Evolutionary conservation across 2,113 vertebrate genomes (phyloP), one percentile per base, ranked within the genome.

Genomic region (Gymnocephalus cernua): DNA sequence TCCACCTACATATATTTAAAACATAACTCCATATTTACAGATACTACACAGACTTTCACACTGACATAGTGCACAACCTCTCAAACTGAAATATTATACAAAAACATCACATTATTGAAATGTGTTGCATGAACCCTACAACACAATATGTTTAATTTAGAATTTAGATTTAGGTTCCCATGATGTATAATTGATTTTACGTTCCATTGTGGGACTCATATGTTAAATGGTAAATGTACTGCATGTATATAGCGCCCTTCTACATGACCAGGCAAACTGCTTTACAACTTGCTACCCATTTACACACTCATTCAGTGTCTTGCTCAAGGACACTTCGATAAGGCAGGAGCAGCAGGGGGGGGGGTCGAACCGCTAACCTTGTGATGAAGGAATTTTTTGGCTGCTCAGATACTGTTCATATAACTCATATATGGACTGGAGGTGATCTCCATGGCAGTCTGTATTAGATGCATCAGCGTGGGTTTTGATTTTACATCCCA

Each of bases 341-440:
- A 11, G 38, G 11, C 38, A 11, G 38, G 38, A 41, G 0, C 2
- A 3, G 10, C 38, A 9, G 38, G 38, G 38, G 38, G 38, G 38
- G 35, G 9, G 10, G 11, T 41, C 38, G 38, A 41, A 41, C 38
- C 10, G 10, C 38, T 10, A 41, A 41, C 38, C 38, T 41, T 41
- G 38, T 41, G 38, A 41, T 41, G 11, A 41, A 41, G 38, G 38
- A 41, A 3, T 11, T 41, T 50, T 54, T 57, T 45, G 14, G 41
- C 63, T 18, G n/a, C 65, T 86, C 56, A 15, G 13, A 6, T 0
- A 6, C 23, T 5, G 13, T 54, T 71, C 90, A n/a, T n/a, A n/a
- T n/a, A n/a, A 83, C 62, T 86, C 87, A 59, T 88, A 91, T 86
- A 87, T 83, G 85, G 86, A 25, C 47, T 25, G 77, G 65, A 75